phyloP scores from a whole-genome alignment of 2,113 vertebrate species.

The Nothocercus nigrocapillus region DNA sequence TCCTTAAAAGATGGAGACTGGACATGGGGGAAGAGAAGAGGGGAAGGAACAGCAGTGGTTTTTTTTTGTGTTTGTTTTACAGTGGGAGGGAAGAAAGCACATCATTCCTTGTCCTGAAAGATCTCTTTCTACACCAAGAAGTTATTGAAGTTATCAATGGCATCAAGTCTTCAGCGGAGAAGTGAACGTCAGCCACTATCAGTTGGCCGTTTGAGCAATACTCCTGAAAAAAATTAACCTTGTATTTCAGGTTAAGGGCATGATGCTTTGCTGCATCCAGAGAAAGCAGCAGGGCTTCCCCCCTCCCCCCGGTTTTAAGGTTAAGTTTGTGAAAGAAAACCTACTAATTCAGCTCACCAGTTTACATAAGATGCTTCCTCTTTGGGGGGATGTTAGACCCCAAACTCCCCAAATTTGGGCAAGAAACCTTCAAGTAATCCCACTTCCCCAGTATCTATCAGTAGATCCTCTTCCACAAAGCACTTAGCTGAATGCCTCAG shows the following conservation, averaged over 20 bases:
- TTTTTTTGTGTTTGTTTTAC: too few relatives aligned
- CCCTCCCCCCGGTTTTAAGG: too few relatives aligned
- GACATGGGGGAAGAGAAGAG: background rate
- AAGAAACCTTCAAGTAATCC: background rate
- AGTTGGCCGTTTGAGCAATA: background rate
- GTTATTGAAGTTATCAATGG: background rate
- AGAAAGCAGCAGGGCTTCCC: background rate
- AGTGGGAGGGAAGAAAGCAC: too few relatives aligned
- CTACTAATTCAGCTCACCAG: background rate
- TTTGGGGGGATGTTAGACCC: background rate
- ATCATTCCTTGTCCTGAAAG: background rate
- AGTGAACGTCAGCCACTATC: background rate
- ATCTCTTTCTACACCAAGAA: background rate
- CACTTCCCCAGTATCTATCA: background rate
- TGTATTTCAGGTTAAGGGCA: background rate
- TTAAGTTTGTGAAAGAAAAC: background rate
- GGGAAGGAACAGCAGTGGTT: background rate
- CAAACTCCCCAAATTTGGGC: background rate
- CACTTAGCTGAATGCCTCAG: background rate
- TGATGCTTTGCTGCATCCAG: background rate
- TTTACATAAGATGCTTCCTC: background rate
- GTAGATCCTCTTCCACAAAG: accelerated
- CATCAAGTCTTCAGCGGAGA: background rate
- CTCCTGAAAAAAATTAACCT: background rate
- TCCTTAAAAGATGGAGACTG: background rate